A percentile compares a stretch with the other conserved stretches of the same genome.
These are phyloP conservation scores for Chromis chromis DNA, from an alignment of 2,797 vertebrate species.

Conservation along the genomic window DNA sequence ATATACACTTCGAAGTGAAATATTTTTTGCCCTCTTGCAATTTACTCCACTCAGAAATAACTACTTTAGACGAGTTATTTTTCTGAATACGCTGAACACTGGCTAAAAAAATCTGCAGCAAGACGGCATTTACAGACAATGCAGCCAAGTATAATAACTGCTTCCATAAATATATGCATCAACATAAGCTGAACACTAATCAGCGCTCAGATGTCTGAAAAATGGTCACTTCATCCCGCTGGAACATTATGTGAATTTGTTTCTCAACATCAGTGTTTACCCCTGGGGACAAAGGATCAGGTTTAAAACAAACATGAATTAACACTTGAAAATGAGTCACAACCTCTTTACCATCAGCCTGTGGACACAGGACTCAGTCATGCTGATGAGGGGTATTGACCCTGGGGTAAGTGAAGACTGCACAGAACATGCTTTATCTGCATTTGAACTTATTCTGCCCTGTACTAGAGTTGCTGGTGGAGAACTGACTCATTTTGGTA, in stretches of 20 bases:
- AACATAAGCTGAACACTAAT: not conserved
- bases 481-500: not conserved
- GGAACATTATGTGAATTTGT: conserved; percentile 9
- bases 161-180: not conserved
- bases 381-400: conserved; percentile 19
- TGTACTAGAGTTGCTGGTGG: conserved; percentile 1
- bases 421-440: conserved; percentile 12
- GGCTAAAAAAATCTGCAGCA: no score
- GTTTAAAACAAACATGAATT: conserved; percentile 39
- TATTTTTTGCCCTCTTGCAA: not conserved
- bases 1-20: no score
- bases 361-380: conserved; percentile 46
- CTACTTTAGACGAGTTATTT: not conserved
- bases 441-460: conserved; percentile 5
- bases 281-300: conserved; percentile 6
- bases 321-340: conserved; percentile 47
- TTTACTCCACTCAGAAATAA: not conserved
- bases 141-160: not conserved
- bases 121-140: not conserved
- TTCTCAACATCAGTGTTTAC: conserved; percentile 6
- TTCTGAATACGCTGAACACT: not conserved
- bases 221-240: not conserved
- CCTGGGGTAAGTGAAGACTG: not conserved
- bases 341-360: conserved; percentile 20
- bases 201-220: no score